phyloP scores from a whole-genome alignment of 2,888 invertebrate species.

The Yponomeuta evonymella region DNA sequence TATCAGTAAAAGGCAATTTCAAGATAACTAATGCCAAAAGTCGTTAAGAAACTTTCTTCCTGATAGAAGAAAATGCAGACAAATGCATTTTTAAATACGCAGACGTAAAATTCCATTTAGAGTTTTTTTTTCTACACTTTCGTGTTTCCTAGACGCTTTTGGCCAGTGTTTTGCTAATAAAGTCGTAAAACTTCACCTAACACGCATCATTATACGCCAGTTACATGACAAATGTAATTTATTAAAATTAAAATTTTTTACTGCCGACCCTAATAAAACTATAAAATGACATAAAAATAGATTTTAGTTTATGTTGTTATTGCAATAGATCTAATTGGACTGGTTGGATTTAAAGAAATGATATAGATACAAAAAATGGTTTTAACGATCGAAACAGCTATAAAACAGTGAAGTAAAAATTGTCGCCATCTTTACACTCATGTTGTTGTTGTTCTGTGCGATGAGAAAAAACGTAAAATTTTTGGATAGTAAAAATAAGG shows the following conservation, averaged over 20 bases:
- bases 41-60: conserved; percentile 48
- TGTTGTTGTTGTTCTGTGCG: not conserved
- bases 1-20: conserved; percentile 56
- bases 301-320: conserved; percentile 35
- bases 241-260: conserved; percentile 53
- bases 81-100: conserved; percentile 59
- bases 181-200: not conserved
- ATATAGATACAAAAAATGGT: not conserved
- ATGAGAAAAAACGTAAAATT: conserved; percentile 39
- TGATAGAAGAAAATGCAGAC: conserved; percentile 33
- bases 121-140: not conserved
- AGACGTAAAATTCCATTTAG: not conserved
- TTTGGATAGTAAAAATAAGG: conserved; percentile 49
- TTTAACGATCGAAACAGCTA: conserved; percentile 49
- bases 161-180: conserved; percentile 1
- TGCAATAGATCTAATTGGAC: conserved; percentile 51
- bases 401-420: conserved; percentile 25
- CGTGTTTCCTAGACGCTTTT: not conserved
- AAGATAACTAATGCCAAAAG: conserved; percentile 69
- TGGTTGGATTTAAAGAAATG: not conserved
- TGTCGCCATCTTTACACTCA: conserved; percentile 4
- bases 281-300: conserved; percentile 40
- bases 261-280: conserved; percentile 39
- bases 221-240: conserved; percentile 42
- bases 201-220: conserved; percentile 33